Percentiles rank a stretch among this genome's conserved stretches.
These are phyloP conservation scores for Brachionichthys hirsutus DNA, from an alignment of 2,113 vertebrate species.

Conservation along the genomic window DNA sequence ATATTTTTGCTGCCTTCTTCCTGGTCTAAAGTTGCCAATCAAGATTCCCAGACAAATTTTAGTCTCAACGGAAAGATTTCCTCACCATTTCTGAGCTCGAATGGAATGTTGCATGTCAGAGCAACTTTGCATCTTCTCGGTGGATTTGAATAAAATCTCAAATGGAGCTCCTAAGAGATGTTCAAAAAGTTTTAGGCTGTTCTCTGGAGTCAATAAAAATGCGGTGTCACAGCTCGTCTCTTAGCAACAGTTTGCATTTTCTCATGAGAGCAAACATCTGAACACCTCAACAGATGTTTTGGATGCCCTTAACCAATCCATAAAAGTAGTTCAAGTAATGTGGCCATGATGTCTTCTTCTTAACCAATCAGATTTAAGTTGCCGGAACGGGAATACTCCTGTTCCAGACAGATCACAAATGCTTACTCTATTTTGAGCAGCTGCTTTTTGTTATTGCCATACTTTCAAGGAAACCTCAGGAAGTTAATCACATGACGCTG, in stretches of 20 bases:
- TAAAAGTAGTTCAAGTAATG: background rate
- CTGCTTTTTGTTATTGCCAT: too few relatives aligned
- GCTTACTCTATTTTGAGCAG: too few relatives aligned
- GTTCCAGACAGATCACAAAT: too few relatives aligned
- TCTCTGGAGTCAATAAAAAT: background rate
- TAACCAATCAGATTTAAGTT: background rate
- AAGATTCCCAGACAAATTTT: constrained; percentile 13
- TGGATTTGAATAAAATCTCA: background rate
- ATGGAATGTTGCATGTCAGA: constrained; percentile 25
- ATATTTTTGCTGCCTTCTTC: constrained; percentile 47
- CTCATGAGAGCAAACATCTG: background rate
- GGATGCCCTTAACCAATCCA: background rate
- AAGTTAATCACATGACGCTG: too few relatives aligned
- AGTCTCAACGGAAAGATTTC: constrained; percentile 24
- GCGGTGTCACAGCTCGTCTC: background rate
- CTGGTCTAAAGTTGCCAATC: constrained; percentile 22
- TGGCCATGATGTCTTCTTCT: background rate
- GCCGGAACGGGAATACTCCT: too few relatives aligned
- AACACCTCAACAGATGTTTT: background rate
- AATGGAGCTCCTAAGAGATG: background rate
- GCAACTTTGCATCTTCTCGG: background rate
- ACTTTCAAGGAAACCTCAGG: too few relatives aligned
- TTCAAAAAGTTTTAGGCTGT: background rate
- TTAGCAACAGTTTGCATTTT: background rate
- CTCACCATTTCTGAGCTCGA: background rate